These are phyloP conservation scores for Dysidea cf. avara DNA, from an alignment of 37 sponge, comb jelly and placozoan species.

Conservation along the genomic window DNA sequence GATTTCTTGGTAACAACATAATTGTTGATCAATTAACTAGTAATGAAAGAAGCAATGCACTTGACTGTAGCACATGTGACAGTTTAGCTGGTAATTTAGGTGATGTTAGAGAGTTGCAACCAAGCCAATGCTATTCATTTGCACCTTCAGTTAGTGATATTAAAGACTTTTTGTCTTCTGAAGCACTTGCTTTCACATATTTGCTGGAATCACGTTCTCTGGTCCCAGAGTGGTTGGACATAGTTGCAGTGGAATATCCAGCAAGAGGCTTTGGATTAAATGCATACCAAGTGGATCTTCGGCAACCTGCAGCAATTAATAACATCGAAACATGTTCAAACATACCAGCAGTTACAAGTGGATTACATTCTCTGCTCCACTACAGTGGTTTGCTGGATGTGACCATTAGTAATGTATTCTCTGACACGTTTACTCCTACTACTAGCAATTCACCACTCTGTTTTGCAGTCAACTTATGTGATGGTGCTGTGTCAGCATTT, in stretches of 20 bases:
- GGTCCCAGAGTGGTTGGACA: conserved; percentile 24
- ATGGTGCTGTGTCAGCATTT: conserved; percentile 15
- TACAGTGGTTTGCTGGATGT: not conserved
- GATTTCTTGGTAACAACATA: not conserved
- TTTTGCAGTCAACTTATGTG: conserved; percentile 37
- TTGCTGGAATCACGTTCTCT: not conserved
- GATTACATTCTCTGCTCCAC: conserved; percentile 16
- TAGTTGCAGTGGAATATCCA: too few species aligned
- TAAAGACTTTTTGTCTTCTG: conserved; percentile 3
- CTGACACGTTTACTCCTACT: not conserved
- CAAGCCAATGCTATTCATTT: conserved; percentile 4
- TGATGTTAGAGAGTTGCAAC: not conserved
- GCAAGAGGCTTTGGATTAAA: not conserved
- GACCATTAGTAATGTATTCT: not conserved
- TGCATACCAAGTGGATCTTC: not conserved
- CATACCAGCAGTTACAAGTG: not conserved
- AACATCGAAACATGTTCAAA: not conserved
- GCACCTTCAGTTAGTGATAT: conserved; percentile 4
- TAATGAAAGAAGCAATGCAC: too few species aligned
- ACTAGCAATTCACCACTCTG: conserved; percentile 15
- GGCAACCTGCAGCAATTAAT: not conserved
- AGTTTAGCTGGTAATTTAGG: not conserved
- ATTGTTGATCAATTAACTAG: too few species aligned
- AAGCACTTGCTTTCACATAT: conserved; percentile 26
- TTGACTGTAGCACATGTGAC: not conserved